Evolutionary conservation across 2,888 invertebrate species (phyloP).

Genomic region (Macrophya alboannulata): DNA sequence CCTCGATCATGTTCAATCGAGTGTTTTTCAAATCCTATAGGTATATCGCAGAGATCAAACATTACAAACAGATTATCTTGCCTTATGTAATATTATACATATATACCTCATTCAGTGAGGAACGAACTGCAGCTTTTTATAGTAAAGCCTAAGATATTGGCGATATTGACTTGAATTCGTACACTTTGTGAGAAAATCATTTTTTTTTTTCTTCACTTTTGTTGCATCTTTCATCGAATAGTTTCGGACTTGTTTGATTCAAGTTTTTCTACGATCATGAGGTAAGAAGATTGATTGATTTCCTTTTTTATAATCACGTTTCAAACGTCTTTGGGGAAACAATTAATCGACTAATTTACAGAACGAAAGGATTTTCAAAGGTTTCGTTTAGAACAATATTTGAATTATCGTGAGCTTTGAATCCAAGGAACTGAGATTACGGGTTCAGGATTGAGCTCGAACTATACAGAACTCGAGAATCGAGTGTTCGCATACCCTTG

Average conservation of each 20-base stretch:
- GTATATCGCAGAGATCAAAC: not conserved
- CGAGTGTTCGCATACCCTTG: constrained; percentile 5
- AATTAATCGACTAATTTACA: not conserved
- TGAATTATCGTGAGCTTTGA: not conserved
- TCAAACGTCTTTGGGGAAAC: not conserved
- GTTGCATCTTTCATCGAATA: no score
- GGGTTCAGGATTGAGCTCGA: not conserved
- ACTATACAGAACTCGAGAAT: constrained; percentile 5
- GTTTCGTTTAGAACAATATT: not conserved
- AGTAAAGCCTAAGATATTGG: not conserved
- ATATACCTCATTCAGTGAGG: not conserved
- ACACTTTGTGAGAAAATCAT: no score
- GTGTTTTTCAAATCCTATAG: not conserved
- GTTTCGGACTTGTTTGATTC: no score
- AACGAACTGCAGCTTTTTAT: not conserved
- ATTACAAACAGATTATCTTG: not conserved
- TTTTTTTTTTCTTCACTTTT: no score
- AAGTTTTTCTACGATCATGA: not conserved
- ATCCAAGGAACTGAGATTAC: not conserved
- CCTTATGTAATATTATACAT: no score
- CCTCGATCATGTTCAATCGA: not conserved
- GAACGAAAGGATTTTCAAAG: not conserved
- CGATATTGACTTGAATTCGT: not conserved
- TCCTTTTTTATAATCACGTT: not conserved
- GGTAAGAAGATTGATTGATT: not conserved